Conservation (phyloP, 2,888 invertebrate genomes). For the Xanthorhoe spadicearia region DNA sequence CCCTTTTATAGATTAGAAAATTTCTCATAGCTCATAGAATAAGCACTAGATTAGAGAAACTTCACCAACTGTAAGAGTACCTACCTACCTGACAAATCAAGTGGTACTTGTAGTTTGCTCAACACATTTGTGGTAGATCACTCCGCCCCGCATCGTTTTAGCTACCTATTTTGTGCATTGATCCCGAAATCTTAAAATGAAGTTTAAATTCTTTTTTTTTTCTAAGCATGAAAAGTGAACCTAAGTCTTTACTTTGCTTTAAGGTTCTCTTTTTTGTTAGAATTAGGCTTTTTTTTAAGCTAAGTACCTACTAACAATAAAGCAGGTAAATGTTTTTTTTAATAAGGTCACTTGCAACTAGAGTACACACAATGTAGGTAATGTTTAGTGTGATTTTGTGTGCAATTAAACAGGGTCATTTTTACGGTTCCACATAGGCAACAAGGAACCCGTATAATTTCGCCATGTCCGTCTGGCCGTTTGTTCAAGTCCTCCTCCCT, state of each 20-base stretch:
- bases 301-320: neutral
- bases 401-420: constrained; percentile 28
- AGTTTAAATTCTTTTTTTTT: constrained; percentile 10
- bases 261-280: constrained; percentile 6
- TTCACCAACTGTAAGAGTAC: constrained; percentile 8
- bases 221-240: constrained; percentile 22
- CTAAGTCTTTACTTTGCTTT: constrained; percentile 20
- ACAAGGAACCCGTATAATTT: too few species aligned
- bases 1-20: constrained; percentile 46
- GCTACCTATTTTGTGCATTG: constrained; percentile 15
- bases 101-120: constrained; percentile 41
- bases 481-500: too few species aligned
- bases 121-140: constrained; percentile 23
- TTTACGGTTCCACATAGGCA: too few species aligned
- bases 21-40: constrained; percentile 19
- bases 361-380: constrained; percentile 43
- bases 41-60: constrained; percentile 48
- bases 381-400: constrained; percentile 51
- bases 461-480: too few species aligned
- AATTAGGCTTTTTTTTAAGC: constrained; percentile 14
- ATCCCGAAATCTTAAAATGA: constrained; percentile 4
- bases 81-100: constrained; percentile 27
- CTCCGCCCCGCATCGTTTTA: constrained; percentile 16
- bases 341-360: constrained; percentile 44
- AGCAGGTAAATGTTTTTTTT: constrained; percentile 7